Conservation (phyloP, 1,140 invertebrate species). For the Orussus abietinus region DNA sequence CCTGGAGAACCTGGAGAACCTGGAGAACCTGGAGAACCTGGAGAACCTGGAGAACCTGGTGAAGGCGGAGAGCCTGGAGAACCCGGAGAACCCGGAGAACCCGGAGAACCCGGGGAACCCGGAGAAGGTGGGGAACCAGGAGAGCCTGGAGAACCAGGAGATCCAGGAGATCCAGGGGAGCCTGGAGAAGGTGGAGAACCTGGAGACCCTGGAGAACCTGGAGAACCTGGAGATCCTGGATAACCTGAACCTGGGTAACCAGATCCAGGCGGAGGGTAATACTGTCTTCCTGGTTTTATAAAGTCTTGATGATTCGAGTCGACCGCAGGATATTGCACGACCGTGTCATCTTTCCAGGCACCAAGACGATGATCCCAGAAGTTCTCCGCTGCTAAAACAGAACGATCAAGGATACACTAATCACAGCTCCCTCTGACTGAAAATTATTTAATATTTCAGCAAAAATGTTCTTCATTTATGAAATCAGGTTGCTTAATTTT, state of each 20-base stretch:
- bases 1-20: constrained; percentile 8
- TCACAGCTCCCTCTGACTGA: too few relatives aligned
- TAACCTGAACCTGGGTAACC: too few relatives aligned
- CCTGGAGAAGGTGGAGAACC: constrained; percentile 13
- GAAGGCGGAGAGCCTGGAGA: constrained; percentile 19
- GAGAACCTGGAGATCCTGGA: constrained; percentile 20
- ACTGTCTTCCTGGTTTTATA: constrained; percentile 20
- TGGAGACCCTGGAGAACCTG: constrained; percentile 16
- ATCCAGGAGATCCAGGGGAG: constrained; percentile 24
- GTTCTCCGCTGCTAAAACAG: too few relatives aligned
- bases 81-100: constrained; percentile 20
- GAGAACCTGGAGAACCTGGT: constrained; percentile 18
- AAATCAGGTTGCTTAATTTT: too few relatives aligned
- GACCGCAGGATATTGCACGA: too few relatives aligned
- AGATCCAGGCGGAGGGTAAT: constrained; percentile 28
- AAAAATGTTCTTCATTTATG: too few relatives aligned
- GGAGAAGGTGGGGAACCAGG: constrained; percentile 20
- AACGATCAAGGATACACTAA: too few relatives aligned
- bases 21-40: constrained; percentile 19
- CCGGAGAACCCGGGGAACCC: constrained; percentile 16
- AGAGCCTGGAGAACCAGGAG: constrained; percentile 18
- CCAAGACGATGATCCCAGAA: too few relatives aligned
- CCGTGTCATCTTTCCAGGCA: too few relatives aligned
- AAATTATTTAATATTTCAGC: too few relatives aligned
- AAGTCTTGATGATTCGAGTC: too few relatives aligned